Percentiles rank a stretch among this genome's conserved stretches.
These are phyloP conservation scores for Lepidochitona cinerea DNA, from an alignment of 2,888 invertebrate species.

Conservation along the genomic window DNA sequence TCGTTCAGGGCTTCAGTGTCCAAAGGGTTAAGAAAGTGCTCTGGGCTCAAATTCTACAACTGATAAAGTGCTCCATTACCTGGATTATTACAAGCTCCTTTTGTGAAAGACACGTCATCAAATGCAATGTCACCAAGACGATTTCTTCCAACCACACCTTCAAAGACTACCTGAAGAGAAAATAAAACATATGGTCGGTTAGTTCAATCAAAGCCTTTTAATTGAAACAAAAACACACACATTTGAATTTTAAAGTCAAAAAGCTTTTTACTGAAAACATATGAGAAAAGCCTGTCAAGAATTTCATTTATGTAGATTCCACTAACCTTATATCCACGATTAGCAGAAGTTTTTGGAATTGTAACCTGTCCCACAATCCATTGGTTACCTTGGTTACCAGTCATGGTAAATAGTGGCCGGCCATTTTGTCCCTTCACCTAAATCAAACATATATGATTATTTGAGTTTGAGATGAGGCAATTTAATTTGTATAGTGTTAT, in stretches of 20 bases:
- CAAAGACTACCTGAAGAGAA: constrained; percentile 41
- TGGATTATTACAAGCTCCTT: constrained; percentile 45
- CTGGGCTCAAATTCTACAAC: no score
- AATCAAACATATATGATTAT: neutral
- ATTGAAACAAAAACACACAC: no score
- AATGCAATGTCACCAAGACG: constrained; percentile 49
- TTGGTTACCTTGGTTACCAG: constrained; percentile 55
- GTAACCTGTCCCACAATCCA: constrained; percentile 52
- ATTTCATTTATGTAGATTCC: neutral
- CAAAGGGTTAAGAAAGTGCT: no score
- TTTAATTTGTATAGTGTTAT: neutral
- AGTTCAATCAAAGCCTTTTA: no score
- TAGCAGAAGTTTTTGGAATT: constrained; percentile 34
- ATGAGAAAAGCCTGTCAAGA: neutral
- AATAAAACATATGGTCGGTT: neutral
- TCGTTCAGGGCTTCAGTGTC: no score
- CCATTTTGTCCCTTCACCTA: constrained; percentile 17
- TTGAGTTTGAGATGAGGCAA: no score
- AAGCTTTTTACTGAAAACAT: no score
- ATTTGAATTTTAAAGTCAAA: no score
- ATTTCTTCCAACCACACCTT: constrained; percentile 40
- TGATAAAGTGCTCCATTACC: no score
- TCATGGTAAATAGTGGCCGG: constrained; percentile 38
- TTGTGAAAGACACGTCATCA: constrained; percentile 43
- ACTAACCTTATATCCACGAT: constrained; percentile 39